These are phyloP conservation scores for Eulacestoma nigropectus DNA, from an alignment of 2,113 vertebrate species.

Conservation along the genomic window DNA sequence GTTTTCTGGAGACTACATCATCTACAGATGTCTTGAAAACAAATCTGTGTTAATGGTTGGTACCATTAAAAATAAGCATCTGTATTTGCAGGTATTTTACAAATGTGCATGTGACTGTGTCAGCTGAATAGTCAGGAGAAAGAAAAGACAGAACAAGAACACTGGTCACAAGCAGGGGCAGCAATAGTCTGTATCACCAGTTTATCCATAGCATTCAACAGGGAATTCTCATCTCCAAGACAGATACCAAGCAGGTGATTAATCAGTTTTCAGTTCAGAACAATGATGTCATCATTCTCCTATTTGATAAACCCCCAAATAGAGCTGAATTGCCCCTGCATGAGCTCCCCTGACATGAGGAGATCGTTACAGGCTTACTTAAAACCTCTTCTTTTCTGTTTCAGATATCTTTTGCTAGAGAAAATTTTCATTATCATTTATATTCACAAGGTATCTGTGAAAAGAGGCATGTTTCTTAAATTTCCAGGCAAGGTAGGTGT, in stretches of 20 bases:
- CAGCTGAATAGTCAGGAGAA: neutral
- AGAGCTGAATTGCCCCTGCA: neutral
- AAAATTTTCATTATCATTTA: neutral
- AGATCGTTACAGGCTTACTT: neutral
- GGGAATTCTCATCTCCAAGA: neutral
- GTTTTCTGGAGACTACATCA: neutral
- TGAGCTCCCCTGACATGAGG: neutral
- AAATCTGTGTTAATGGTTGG: neutral
- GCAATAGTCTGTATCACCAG: neutral
- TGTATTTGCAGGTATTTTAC: neutral
- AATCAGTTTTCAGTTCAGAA: neutral
- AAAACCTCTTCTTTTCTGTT: neutral
- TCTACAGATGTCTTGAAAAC: neutral
- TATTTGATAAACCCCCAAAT: neutral
- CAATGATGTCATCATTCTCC: neutral
- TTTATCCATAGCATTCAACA: neutral
- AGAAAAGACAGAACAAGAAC: neutral
- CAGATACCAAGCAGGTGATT: neutral
- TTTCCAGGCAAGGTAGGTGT: neutral
- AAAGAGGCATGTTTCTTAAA: neutral
- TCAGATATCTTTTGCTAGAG: neutral
- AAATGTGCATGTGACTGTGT: neutral
- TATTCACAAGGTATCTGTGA: neutral
- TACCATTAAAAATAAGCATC: neutral
- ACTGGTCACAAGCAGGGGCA: neutral